phyloP scores from a whole-genome alignment of 35 echinoderm and acorn worm species.

The Ptychodera flava region DNA sequence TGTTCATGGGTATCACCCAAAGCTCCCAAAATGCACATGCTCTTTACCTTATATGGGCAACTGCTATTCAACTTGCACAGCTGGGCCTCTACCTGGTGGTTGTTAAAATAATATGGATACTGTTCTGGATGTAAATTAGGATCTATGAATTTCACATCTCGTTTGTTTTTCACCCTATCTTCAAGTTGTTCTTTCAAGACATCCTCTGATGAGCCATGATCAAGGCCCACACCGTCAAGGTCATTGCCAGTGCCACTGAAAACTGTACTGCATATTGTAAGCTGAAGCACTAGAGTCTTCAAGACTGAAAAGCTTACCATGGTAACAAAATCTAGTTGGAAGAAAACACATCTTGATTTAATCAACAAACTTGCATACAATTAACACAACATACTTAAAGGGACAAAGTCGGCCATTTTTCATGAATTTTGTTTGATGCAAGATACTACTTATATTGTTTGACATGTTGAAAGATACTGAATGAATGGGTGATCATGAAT shows the following conservation, averaged over 20 bases:
- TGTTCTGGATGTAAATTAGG: conserved; percentile 54
- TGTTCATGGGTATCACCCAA: no score
- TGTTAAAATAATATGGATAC: conserved; percentile 41
- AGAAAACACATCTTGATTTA: no score
- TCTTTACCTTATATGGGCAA: conserved; percentile 34
- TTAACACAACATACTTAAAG: no score
- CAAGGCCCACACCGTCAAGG: not conserved
- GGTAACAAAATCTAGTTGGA: no score
- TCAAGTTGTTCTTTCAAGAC: not conserved
- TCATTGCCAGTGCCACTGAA: not conserved
- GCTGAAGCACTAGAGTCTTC: not conserved
- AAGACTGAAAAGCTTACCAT: not conserved
- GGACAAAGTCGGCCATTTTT: no score
- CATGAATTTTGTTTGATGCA: no score
- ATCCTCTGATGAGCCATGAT: not conserved
- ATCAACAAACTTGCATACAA: no score
- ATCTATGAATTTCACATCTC: conserved; percentile 15
- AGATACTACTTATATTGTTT: no score
- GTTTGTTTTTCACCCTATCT: not conserved
- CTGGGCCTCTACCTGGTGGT: conserved; percentile 11
- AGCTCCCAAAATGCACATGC: not conserved
- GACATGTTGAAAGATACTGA: no score
- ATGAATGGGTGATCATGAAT: no score
- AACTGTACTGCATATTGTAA: not conserved
- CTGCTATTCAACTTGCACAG: conserved; percentile 20